Percentiles rank a stretch among this genome's conserved stretches.
phyloP scores from a whole-genome alignment of 2,888 invertebrate species.

The Copidosoma aretas region DNA sequence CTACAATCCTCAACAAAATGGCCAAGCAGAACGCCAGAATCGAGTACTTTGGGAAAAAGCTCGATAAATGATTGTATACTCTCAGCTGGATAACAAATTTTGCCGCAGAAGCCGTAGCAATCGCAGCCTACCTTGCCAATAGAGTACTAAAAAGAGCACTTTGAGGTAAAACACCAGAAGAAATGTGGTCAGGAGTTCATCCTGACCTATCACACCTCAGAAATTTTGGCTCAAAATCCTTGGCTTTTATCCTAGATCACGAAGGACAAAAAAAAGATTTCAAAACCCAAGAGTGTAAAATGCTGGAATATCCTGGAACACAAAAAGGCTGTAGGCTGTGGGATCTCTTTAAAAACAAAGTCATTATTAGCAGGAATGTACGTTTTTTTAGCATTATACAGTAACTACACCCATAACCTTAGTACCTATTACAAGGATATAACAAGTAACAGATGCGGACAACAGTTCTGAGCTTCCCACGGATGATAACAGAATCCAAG shows the following conservation, averaged over 20 bases:
- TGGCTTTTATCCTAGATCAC: conserved; percentile 24
- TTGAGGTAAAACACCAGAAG: conserved; percentile 36
- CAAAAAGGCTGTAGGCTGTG: conserved; percentile 32
- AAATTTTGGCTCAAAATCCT: conserved; percentile 41
- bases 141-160: conserved; percentile 38
- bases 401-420: not conserved
- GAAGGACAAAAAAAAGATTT: conserved; percentile 14
- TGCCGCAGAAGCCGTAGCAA: conserved; percentile 9
- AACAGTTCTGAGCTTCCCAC: too few species aligned
- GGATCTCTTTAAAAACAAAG: conserved; percentile 17
- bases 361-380: conserved; percentile 28
- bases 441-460: too few species aligned
- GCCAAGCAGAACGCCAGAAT: conserved; percentile 24
- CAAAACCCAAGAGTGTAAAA: conserved; percentile 15
- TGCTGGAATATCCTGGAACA: conserved; percentile 35
- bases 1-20: conserved; percentile 23
- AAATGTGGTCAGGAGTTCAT: conserved; percentile 7
- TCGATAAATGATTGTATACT: conserved; percentile 7
- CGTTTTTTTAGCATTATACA: conserved; percentile 18
- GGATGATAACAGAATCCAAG: too few species aligned
- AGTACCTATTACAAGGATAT: too few species aligned
- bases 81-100: not conserved
- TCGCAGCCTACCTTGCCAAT: conserved; percentile 8
- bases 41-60: conserved; percentile 21
- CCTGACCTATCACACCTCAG: conserved; percentile 40